Base-by-base conservation (phyloP, 2,113 vertebrate species). In the Agelaius tricolor region DNA sequence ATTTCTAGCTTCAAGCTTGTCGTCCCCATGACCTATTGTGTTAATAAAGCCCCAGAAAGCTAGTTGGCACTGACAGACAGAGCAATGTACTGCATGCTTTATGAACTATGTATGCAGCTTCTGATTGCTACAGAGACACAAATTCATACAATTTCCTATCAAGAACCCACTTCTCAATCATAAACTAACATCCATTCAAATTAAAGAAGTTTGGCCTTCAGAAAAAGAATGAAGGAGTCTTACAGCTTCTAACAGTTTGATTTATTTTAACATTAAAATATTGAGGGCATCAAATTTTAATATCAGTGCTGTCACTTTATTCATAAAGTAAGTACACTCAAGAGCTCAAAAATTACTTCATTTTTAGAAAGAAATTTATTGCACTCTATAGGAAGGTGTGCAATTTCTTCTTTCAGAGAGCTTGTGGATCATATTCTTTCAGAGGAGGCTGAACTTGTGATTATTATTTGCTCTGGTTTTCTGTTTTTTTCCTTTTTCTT, bases 181-280 rank as follows among this genome's bases (percentile, higher is more conserved):
- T 94, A 94, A 95, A 52, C 65, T 87, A 97, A 91, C 26, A 93
- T 95, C 87, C 80, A 91, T 95, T 94, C 90, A 97, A 96, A 97
- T 96, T 95, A 95, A 94, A 96, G 80, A 93, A 66, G 58, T 81
- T 80, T 95, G 82, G 68, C 84, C 89, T 95, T 91, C 41, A 95
- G 67, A 79, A 73, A 81, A 46, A 90, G 39, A 82, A 87, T 57
- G 90, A 91, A 78, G 66, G 54, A 37, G 43, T 72, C 51, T 84
- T 87, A 91, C 47, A 89, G 54, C 69, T 93, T 96, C 94, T 96
- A 97, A 90, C 21, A 39, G 24, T 91, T 83, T 97, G 94, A 97
- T 98, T 97, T 98, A 97, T 96, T 93, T 72, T 90, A 97, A 96
- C 71, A 75, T 81, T 96, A 96, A 96, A 97, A 87, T 96, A 97